A percentile compares a stretch with the other conserved stretches of the same genome.
Evolutionary conservation across 2,888 invertebrate genomes (phyloP).

Genomic region (Drosophila nr. fundita): DNA sequence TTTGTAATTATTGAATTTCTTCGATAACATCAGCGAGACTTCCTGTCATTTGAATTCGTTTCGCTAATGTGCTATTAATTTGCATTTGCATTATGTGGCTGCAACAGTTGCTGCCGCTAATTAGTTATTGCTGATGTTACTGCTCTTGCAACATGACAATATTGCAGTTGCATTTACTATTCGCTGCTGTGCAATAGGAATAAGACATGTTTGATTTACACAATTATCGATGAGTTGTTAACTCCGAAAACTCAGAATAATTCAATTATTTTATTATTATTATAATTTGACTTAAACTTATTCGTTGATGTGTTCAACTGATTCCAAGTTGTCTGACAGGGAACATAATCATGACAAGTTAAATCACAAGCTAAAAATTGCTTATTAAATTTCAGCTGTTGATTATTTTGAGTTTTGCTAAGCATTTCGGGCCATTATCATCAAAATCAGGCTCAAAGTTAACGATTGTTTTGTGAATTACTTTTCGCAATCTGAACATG

Average conservation of each 20-base stretch:
- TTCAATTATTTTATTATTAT: neutral
- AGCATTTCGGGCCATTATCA: too few species aligned
- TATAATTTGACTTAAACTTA: neutral
- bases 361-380: neutral
- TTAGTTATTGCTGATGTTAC: slow-evolving; percentile 35
- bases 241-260: neutral
- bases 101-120: slow-evolving; percentile 39
- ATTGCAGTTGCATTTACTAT: slow-evolving; percentile 18
- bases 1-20: slow-evolving; percentile 76
- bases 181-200: slow-evolving; percentile 22
- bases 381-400: neutral
- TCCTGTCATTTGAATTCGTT: slow-evolving; percentile 63
- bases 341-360: neutral
- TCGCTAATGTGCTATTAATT: slow-evolving; percentile 68
- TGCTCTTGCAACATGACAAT: slow-evolving; percentile 30
- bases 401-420: too few species aligned
- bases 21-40: slow-evolving; percentile 70
- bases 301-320: fast-evolving
- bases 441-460: neutral
- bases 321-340: neutral
- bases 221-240: too few species aligned
- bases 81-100: slow-evolving; percentile 55
- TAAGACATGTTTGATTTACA: slow-evolving; percentile 16
- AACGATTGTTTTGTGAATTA: neutral
- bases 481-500: neutral